Base-by-base conservation (phyloP, 2,888 invertebrate species). In the Limnephilus rhombicus region DNA sequence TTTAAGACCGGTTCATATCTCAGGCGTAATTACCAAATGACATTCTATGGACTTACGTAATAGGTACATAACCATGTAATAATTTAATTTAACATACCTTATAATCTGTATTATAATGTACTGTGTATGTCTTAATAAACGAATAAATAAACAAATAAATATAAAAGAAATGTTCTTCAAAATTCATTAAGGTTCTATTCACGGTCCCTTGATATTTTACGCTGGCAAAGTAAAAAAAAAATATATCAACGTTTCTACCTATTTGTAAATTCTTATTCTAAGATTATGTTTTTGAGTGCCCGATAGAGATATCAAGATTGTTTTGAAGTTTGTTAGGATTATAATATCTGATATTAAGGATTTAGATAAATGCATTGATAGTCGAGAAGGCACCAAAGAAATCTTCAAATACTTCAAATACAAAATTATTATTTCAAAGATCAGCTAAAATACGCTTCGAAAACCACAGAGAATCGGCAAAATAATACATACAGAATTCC, bases 331-430 rank as follows among this genome's bases (percentile, higher is more conserved):
- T 37, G 9, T 86, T 29, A 2, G 45, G 86, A 86, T 86, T 86
- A 86, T 29, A 49, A 45, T 49, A 45, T n/a, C 45, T 45, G 45
- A 86, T 86, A 86, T 45, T n/a, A 45, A 45, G 45, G 41, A 37
- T 85, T 31, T 24, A 85, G 85, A 86, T 86, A 49, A 49, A 86
- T 29, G 86, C 49, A 49, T 86, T n/a, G 86, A 86, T 86, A 86
- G 29, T 37, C 9, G 45, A 86, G n/a, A 86, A 49, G n/a, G 37
- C n/a, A 37, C 13, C 29, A n/a, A 41, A 86, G 86, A 86, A 45
- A 86, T 12, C n/a, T 24, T 24, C 37, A 13, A 29, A 29, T 34
- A 45, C n/a, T n/a, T 86, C 49, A 29, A n/a, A n/a, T n/a, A 49
- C 29, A 12, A 9, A 45, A 86, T 24, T 45, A 41, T 29, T 15